Conservation (phyloP, 2,113 vertebrate genomes). For the Aythya baeri region DNA sequence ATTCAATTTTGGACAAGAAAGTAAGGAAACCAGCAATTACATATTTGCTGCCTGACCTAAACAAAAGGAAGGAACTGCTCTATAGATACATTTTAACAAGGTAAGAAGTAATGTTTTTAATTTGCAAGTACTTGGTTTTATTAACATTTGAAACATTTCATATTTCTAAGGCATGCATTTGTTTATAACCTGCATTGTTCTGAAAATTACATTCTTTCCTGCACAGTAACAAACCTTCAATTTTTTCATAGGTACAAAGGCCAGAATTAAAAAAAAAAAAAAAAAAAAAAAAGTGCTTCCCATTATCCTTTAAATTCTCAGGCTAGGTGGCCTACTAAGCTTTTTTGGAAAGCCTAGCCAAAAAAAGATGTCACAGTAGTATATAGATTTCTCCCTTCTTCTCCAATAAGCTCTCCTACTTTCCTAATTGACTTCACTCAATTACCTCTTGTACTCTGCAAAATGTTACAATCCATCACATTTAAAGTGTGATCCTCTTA, state of each 20-base stretch:
- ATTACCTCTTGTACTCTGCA: conserved; percentile 42
- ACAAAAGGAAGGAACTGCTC: not conserved
- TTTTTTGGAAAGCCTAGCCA: not conserved
- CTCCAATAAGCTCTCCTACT: conserved; percentile 30
- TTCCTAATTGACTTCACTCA: conserved; percentile 62
- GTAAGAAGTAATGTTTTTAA: not conserved
- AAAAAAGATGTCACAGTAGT: not conserved
- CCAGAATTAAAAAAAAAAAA: not conserved
- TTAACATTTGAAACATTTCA: not conserved
- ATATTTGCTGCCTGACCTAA: conserved; percentile 15
- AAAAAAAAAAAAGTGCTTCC: not conserved
- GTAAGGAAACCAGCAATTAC: conserved; percentile 33
- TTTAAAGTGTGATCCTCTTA: conserved; percentile 37
- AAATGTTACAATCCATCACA: conserved; percentile 57
- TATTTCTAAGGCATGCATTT: not conserved
- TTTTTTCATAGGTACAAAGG: not conserved
- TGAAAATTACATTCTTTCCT: not conserved
- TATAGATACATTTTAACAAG: conserved; percentile 13
- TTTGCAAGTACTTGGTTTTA: not conserved
- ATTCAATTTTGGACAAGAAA: conserved; percentile 22
- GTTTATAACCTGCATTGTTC: not conserved
- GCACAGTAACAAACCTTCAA: not conserved
- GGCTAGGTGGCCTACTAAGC: not conserved
- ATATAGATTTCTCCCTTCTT: conserved; percentile 27
- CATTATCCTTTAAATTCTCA: not conserved